Conservation (phyloP, 2,888 invertebrate genomes). For the Germaria angustata region DNA sequence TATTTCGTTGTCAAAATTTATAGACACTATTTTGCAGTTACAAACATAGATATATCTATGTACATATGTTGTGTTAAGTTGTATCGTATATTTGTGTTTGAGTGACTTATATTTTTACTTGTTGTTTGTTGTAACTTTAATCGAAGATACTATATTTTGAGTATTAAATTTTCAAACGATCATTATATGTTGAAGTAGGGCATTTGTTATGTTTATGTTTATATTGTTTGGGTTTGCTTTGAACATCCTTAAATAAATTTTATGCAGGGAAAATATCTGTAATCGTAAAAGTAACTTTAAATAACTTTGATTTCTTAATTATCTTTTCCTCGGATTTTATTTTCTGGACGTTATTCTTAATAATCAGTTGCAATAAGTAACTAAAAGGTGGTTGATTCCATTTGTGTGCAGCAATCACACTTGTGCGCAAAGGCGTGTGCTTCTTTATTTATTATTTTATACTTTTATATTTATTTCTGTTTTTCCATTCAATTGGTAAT, state of each 20-base stretch:
- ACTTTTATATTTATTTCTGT: conserved; percentile 42
- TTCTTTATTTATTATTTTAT: conserved; percentile 47
- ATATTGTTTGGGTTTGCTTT: background rate
- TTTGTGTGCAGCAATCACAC: conserved; percentile 61
- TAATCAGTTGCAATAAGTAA: conserved; percentile 47
- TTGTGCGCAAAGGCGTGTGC: conserved; percentile 68
- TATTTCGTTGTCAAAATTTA: conserved; percentile 53
- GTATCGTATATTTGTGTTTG: background rate
- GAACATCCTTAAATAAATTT: background rate
- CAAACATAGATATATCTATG: background rate
- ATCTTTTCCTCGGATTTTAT: conserved; percentile 26
- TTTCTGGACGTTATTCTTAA: conserved; percentile 44
- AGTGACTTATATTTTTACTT: conserved; percentile 16
- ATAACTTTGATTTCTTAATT: conserved; percentile 28
- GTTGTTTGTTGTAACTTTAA: conserved; percentile 37
- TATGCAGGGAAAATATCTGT: conserved; percentile 4
- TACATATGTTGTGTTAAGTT: background rate
- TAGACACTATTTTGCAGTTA: conserved; percentile 46
- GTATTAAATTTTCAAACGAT: conserved; percentile 27
- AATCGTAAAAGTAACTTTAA: background rate
- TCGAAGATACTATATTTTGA: conserved; percentile 14
- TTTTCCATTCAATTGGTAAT: conserved; percentile 4
- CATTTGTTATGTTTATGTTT: background rate
- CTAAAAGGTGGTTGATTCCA: conserved; percentile 63
- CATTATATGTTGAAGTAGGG: background rate